phyloP scores from a whole-genome alignment of 2,888 invertebrate species.

The Limnephilus lunatus region DNA sequence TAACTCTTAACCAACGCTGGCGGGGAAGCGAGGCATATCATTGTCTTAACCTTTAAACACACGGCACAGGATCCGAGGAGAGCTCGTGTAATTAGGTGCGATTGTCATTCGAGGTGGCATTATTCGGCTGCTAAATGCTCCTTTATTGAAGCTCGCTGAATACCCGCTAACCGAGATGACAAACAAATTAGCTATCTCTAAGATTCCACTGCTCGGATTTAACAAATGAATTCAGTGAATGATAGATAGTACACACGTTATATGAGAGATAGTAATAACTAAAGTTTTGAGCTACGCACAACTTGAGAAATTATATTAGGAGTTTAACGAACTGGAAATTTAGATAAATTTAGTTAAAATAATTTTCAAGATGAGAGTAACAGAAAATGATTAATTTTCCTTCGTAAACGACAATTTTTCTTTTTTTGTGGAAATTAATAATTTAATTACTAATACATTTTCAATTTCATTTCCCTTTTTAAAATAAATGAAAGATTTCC shows the following conservation, averaged over 20 bases:
- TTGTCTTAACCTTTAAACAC: conserved; percentile 24
- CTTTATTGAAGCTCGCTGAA: neutral
- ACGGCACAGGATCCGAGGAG: neutral
- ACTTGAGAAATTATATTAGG: neutral
- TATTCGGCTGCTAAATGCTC: neutral
- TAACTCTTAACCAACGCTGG: neutral
- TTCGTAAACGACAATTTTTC: neutral
- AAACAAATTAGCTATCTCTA: conserved; percentile 3
- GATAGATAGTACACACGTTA: neutral
- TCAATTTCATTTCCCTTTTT: no score
- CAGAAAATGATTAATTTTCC: neutral
- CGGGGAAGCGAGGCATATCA: conserved; percentile 15
- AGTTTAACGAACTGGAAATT: neutral
- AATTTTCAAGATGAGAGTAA: neutral
- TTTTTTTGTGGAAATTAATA: no score
- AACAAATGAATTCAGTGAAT: neutral
- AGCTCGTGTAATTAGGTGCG: neutral
- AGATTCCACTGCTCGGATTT: neutral
- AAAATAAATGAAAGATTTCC: no score
- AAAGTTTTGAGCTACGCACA: neutral
- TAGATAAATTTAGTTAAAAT: neutral
- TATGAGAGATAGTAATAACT: neutral
- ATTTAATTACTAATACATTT: no score
- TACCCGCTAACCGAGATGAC: neutral
- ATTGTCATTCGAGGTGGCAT: neutral